phyloP scores from a whole-genome alignment of 1,140 invertebrate genomes.

The Hylaeus volcanicus region DNA sequence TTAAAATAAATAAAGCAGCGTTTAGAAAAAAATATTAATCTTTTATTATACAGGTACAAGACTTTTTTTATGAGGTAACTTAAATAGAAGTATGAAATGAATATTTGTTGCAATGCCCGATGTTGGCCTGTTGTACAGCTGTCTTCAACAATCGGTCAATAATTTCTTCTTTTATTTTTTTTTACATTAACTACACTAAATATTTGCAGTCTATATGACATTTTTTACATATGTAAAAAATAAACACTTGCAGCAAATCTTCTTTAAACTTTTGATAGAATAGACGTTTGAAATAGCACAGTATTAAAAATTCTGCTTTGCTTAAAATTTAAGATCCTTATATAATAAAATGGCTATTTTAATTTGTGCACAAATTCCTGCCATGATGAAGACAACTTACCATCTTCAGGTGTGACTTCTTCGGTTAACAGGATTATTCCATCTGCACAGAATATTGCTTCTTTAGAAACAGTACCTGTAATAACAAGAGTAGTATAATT shows the following conservation, averaged over 20 bases:
- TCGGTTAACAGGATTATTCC: slow-evolving; percentile 31
- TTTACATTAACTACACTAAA: slow-evolving; percentile 58
- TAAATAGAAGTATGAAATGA: slow-evolving; percentile 61
- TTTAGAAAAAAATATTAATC: slow-evolving; percentile 64
- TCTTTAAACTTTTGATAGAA: slow-evolving; percentile 52
- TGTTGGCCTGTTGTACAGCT: slow-evolving; percentile 40
- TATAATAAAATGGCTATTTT: slow-evolving; percentile 49
- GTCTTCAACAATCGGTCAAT: slow-evolving; percentile 55
- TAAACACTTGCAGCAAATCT: slow-evolving; percentile 56
- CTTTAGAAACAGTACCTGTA: slow-evolving; percentile 60
- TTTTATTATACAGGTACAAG: slow-evolving; percentile 74
- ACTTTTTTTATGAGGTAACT: slow-evolving; percentile 68
- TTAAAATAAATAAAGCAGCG: slow-evolving; percentile 23
- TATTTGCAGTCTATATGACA: slow-evolving; percentile 58
- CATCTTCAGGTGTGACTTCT: slow-evolving; percentile 68
- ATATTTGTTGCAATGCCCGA: slow-evolving; percentile 46
- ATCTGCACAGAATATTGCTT: slow-evolving; percentile 37
- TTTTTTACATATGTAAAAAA: slow-evolving; percentile 64
- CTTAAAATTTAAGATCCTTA: slow-evolving; percentile 47
- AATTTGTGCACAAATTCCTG: slow-evolving; percentile 62
- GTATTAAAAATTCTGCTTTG: slow-evolving; percentile 48
- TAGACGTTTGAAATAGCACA: slow-evolving; percentile 48
- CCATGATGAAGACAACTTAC: slow-evolving; percentile 75
- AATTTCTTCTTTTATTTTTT: slow-evolving; percentile 44
- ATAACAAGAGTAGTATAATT: slow-evolving; percentile 44